Base-by-base conservation (phyloP, 2,797 vertebrate species). In the Coregonus sp. region DNA sequence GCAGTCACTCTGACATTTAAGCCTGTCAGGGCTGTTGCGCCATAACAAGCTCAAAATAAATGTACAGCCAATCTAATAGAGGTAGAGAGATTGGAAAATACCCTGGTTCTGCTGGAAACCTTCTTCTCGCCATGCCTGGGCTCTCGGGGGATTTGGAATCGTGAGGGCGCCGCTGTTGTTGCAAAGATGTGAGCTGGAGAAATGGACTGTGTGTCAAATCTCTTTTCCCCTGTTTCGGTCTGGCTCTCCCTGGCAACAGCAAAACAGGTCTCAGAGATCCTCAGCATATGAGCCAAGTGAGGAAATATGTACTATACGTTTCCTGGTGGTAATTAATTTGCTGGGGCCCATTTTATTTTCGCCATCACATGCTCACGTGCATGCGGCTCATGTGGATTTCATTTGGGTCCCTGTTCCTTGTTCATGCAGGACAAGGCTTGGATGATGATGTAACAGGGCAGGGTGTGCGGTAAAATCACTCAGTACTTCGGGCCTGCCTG, bases 61-160 rank as follows among this genome's bases (percentile, higher is more conserved):
- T 91, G 91, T 91, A 91, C 84, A 87, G 90, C 90, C 91, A 92
- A 87, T 59, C 87, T 85, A 87, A 87, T 86, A 86, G 85, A 76
- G 80, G 83, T 29, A 68, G 74, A 81, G 31, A 47, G 11, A 29
- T 74, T 92, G 92, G 90, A 92, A 93, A 94, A 92, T 88, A 91
- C 90, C 91, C 89, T 1, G 47, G 83, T 40, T 66, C 72, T 88
- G 78, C 77, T 91, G 90, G 88, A 92, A 92, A 85, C 70, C 59
- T 74, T 84, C 75, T 74, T 29, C 81, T 80, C 66, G 86, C 89
- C 87, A 90, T 87, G 89, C 90, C 87, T 85, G 16, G 18, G 76
- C 77, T 86, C 89, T 89, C 84, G 67, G 67, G 68, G 74, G 68
- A 73, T 75, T 31, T 35, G 50, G n/a, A 67, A 75, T 74, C 20